Base-by-base conservation (phyloP, 1,140 invertebrate species). In the Drosophila subobscura region DNA sequence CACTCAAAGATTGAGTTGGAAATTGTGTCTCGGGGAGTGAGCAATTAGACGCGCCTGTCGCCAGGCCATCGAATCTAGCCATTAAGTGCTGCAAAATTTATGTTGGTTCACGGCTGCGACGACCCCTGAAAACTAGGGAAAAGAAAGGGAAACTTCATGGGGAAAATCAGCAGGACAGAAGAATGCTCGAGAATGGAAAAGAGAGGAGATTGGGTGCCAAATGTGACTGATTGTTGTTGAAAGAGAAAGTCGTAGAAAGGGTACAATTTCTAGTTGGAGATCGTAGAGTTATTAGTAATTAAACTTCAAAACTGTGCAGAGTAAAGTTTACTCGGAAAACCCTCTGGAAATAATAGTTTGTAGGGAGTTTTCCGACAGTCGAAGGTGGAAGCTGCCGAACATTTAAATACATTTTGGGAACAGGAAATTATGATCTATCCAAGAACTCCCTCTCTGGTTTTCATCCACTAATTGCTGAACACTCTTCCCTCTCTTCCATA, bases 31-130 rank as follows among this genome's bases (percentile, higher is more conserved):
- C 33, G 3, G 55, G 55, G 60, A 75, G 78, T 75, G 79, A 72
- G 65, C 79, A 84, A 84, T 84, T 84, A 75, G 75, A 71, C 61
- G 50, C 51, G 72, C 72, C 72, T 79, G 75, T 79, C 79, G 58
- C 58, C 51, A 33, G 16, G 27, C 22, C 56, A 59, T 66, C 70
- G 60, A 57, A 63, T 44, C 40, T 20, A 57, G 65, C 57, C 47
- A 44, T 42, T 65, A 80, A 46, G 53, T 75, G 57, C 63, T 50
- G 50, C 67, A 59, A 49, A 49, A 67, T 79, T 56, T 78, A 71
- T 83, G 71, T 40, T 51, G 20, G 49, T 57, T 77, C 68, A 71
- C 41, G 52, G 42, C 59, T 60, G 42, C 25, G 49, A 52, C 46
- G 33, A 56, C 33, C 66, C 55, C 42, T 10, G 23, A 10, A 51